Percentiles rank a stretch among this genome's conserved stretches.
phyloP scores from a whole-genome alignment of 2,888 invertebrate species.

The Drosophila ezoana region DNA sequence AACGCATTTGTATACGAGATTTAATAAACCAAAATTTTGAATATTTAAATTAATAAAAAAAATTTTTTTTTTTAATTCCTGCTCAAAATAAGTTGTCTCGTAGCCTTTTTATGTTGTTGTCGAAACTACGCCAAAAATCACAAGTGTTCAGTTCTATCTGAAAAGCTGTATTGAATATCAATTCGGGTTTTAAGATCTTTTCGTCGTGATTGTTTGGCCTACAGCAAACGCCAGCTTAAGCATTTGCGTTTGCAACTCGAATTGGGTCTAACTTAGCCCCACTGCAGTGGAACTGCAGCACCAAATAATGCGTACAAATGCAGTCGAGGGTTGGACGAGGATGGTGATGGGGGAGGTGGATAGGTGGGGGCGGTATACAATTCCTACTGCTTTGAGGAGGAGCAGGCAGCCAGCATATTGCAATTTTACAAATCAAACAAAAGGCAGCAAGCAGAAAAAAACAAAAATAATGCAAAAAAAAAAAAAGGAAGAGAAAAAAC shows the following conservation, averaged over 20 bases:
- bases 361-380: conserved; percentile 19
- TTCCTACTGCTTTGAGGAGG: conserved; percentile 14
- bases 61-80: not conserved
- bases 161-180: no score
- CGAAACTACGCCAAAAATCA: no score
- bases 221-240: conserved; percentile 17
- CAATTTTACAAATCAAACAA: conserved; percentile 81
- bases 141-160: not conserved
- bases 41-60: not conserved
- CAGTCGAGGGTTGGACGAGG: conserved; percentile 13
- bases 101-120: no score
- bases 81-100: no score
- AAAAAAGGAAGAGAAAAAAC: conserved; percentile 25
- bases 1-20: not conserved
- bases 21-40: not conserved
- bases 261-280: conserved; percentile 30
- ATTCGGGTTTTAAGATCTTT: not conserved
- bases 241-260: conserved; percentile 7
- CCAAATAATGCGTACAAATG: conserved; percentile 47
- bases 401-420: conserved; percentile 73
- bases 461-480: conserved; percentile 19
- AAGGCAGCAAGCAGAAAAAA: conserved; percentile 55
- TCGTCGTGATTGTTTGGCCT: conserved; percentile 4
- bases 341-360: not conserved
- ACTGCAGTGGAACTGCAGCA: conserved; percentile 51